phyloP scores from a whole-genome alignment of 2,888 invertebrate genomes.

The Terebella lapidaria region DNA sequence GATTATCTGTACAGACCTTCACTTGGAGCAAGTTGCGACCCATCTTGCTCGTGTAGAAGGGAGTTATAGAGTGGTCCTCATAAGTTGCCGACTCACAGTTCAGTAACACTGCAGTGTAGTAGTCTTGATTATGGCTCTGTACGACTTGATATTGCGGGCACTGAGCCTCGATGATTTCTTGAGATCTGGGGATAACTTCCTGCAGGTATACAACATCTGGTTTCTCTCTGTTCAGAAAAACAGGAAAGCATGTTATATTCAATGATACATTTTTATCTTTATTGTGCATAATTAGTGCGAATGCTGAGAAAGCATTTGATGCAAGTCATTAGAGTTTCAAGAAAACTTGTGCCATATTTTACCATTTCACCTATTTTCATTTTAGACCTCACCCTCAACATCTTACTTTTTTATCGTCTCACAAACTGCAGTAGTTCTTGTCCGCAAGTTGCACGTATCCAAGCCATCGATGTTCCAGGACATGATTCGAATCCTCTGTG shows the following conservation, averaged over 20 bases:
- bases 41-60: conserved; percentile 57
- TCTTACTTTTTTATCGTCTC: too few relatives aligned
- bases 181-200: conserved; percentile 57
- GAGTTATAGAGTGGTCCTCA: conserved; percentile 53
- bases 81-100: conserved; percentile 50
- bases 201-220: conserved; percentile 61
- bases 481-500: conserved; percentile 53
- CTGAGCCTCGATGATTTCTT: conserved; percentile 49
- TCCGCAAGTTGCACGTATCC: conserved; percentile 55
- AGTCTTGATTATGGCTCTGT: conserved; percentile 32
- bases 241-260: too few relatives aligned
- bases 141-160: conserved; percentile 34
- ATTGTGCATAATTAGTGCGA: too few relatives aligned
- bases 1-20: too few relatives aligned
- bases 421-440: conserved; percentile 57
- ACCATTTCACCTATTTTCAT: too few relatives aligned
- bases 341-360: too few relatives aligned
- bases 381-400: too few relatives aligned
- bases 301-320: too few relatives aligned
- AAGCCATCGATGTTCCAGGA: conserved; percentile 64
- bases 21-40: conserved; percentile 56
- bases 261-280: too few relatives aligned
- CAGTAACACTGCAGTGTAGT: conserved; percentile 56
- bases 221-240: too few relatives aligned
- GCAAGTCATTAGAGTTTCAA: too few relatives aligned